A percentile compares a stretch with the other conserved stretches of the same genome.
Conservation (phyloP, 2,113 vertebrate genomes). For the Scomber japonicus region DNA sequence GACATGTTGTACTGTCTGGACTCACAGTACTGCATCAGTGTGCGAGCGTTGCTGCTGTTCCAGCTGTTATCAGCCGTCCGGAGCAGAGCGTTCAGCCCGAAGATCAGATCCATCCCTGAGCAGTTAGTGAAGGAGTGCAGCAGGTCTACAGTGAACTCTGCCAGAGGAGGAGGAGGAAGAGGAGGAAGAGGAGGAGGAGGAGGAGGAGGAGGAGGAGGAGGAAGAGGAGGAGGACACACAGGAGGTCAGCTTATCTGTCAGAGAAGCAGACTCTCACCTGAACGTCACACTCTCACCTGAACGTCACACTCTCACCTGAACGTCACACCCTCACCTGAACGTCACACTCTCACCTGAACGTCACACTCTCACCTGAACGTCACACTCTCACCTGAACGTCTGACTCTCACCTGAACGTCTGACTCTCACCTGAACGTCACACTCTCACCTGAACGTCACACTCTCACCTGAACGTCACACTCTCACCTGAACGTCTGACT, state of each 20-base stretch:
- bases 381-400: too few relatives aligned
- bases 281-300: too few relatives aligned
- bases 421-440: too few relatives aligned
- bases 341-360: too few relatives aligned
- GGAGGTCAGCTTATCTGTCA: neutral
- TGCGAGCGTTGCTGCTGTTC: conserved; percentile 90
- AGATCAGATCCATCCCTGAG: conserved; percentile 90
- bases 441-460: too few relatives aligned
- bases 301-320: too few relatives aligned
- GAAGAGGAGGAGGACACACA: neutral
- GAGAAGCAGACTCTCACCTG: neutral
- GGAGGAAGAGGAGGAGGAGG: neutral
- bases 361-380: too few relatives aligned
- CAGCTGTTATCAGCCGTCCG: conserved; percentile 85
- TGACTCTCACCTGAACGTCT: too few relatives aligned
- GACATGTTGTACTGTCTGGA: conserved; percentile 86
- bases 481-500: too few relatives aligned
- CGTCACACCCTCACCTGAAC: too few relatives aligned
- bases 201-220: neutral
- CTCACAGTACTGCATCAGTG: conserved; percentile 89
- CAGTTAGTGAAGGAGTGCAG: conserved; percentile 90
- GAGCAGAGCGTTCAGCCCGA: conserved; percentile 94
- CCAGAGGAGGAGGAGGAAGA: neutral
- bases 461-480: too few relatives aligned
- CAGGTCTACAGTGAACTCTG: conserved; percentile 90